phyloP scores from a whole-genome alignment of 1,140 invertebrate species.

The Dreissena polymorpha region DNA sequence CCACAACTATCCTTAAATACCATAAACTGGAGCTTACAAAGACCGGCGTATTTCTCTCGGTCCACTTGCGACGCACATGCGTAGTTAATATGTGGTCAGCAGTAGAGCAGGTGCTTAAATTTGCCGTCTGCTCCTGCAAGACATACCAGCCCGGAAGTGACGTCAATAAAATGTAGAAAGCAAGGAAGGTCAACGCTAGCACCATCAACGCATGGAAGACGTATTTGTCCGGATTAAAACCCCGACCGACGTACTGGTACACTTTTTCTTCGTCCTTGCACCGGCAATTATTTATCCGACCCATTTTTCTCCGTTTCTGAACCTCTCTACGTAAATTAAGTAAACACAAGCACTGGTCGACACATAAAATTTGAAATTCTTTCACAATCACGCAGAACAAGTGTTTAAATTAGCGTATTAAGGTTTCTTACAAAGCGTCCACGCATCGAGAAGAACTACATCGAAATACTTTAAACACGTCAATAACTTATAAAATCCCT shows the following conservation, averaged over 20 bases:
- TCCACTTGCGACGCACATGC: not conserved
- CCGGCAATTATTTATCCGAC: too few relatives aligned
- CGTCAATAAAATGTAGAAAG: slow-evolving; percentile 16
- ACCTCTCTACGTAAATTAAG: too few relatives aligned
- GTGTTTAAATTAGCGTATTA: too few relatives aligned
- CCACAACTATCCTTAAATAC: slow-evolving; percentile 28
- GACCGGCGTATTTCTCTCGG: not conserved
- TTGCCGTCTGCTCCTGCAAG: slow-evolving; percentile 17
- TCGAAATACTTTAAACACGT: too few relatives aligned
- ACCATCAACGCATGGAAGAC: slow-evolving; percentile 35
- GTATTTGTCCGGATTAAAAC: slow-evolving; percentile 50
- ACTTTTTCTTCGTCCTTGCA: too few relatives aligned
- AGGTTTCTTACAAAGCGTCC: too few relatives aligned
- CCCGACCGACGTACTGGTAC: slow-evolving; percentile 9
- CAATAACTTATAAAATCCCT: too few relatives aligned
- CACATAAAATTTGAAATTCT: too few relatives aligned
- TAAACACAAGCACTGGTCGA: too few relatives aligned
- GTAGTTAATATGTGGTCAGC: slow-evolving; percentile 28
- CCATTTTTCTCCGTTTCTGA: too few relatives aligned
- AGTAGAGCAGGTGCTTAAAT: slow-evolving; percentile 30
- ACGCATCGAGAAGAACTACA: too few relatives aligned
- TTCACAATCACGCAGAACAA: too few relatives aligned
- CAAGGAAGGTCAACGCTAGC: slow-evolving; percentile 25
- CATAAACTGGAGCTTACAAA: slow-evolving; percentile 18
- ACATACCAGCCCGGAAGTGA: slow-evolving; percentile 46